Percentiles rank a stretch among this genome's conserved stretches.
phyloP scores from a whole-genome alignment of 1,140 invertebrate genomes.

The Ptiloglossa arizonensis region DNA sequence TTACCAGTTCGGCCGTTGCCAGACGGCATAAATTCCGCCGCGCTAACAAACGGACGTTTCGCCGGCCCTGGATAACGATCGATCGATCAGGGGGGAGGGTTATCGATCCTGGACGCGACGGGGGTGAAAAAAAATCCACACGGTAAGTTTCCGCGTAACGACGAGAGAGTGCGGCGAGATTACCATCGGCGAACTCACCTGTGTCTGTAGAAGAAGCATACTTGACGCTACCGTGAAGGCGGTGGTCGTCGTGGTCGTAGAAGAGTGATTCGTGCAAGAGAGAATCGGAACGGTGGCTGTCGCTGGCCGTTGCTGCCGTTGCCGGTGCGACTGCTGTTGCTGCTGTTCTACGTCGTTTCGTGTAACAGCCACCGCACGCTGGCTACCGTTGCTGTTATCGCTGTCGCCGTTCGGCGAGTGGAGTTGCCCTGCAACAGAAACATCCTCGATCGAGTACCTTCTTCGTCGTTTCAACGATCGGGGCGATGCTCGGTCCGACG shows the following conservation, averaged over 20 bases:
- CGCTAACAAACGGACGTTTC: not conserved
- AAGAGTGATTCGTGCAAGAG: constrained; percentile 77
- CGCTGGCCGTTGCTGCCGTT: constrained; percentile 67
- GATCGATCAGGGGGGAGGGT: too few relatives aligned
- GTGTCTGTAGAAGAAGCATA: constrained; percentile 86
- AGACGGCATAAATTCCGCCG: constrained; percentile 9
- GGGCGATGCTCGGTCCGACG: too few relatives aligned
- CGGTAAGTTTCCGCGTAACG: too few relatives aligned
- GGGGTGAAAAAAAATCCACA: constrained; percentile 5
- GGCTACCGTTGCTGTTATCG: constrained; percentile 77
- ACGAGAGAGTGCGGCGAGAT: too few relatives aligned
- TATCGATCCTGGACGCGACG: not conserved
- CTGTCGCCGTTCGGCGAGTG: constrained; percentile 77
- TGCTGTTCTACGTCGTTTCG: constrained; percentile 75
- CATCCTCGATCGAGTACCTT: not conserved
- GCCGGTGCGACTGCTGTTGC: constrained; percentile 55
- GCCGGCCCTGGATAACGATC: too few relatives aligned
- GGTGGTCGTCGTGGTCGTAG: constrained; percentile 78
- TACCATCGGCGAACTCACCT: constrained; percentile 82
- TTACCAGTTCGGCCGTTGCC: constrained; percentile 7
- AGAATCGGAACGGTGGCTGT: constrained; percentile 69
- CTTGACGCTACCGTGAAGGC: constrained; percentile 83
- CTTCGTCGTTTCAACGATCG: too few relatives aligned
- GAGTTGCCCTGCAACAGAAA: constrained; percentile 74
- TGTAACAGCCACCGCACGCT: constrained; percentile 72